Evolutionary conservation across 2,888 invertebrate genomes (phyloP).

Genomic region (Drosophila pseudotakahashii): DNA sequence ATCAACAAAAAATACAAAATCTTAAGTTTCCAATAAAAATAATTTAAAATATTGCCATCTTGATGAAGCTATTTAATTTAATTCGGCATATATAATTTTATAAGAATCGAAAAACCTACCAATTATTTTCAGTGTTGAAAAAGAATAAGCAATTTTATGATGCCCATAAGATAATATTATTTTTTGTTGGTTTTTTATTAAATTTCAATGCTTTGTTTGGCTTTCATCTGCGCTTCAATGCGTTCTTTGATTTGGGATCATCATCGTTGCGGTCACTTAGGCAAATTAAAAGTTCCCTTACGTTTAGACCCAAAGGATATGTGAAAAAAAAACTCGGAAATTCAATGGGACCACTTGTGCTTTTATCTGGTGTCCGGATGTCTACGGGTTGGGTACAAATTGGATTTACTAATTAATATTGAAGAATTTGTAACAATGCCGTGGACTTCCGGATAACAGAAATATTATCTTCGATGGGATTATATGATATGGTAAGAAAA

Average conservation of each 20-base stretch:
- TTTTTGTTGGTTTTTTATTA: slow-evolving; percentile 37
- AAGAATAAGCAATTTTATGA: neutral
- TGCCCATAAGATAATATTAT: slow-evolving; percentile 9
- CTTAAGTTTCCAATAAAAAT: no score
- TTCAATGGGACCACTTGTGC: neutral
- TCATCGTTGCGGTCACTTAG: slow-evolving; percentile 48
- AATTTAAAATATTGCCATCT: no score
- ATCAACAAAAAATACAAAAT: no score
- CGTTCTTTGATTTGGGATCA: slow-evolving; percentile 28
- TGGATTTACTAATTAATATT: slow-evolving; percentile 28
- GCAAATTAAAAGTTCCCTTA: slow-evolving; percentile 45
- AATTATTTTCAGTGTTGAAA: neutral
- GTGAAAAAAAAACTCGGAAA: neutral
- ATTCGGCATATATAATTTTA: no score
- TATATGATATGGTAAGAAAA: no score
- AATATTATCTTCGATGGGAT: neutral
- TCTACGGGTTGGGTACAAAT: neutral
- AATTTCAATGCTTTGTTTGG: slow-evolving; percentile 38
- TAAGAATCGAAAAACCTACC: no score
- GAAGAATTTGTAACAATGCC: neutral
- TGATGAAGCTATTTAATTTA: no score
- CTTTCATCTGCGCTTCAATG: slow-evolving; percentile 48
- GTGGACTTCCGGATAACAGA: neutral
- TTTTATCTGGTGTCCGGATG: slow-evolving; percentile 1
- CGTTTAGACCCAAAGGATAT: slow-evolving; percentile 10